Base-by-base conservation (phyloP, 2,888 invertebrate genomes). In the Caenorhabditis parvicauda region DNA sequence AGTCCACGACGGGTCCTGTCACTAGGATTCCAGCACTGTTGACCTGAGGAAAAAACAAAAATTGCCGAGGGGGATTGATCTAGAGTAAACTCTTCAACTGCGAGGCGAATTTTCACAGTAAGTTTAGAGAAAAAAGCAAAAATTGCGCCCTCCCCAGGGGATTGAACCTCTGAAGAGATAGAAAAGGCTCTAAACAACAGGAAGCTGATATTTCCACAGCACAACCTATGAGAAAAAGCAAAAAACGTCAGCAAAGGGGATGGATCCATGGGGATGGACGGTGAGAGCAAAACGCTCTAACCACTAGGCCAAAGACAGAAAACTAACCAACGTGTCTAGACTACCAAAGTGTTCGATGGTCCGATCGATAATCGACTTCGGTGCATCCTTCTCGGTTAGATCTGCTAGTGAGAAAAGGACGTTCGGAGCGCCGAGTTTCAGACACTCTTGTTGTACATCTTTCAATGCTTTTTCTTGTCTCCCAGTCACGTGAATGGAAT, bases 371-470 rank as follows among this genome's bases (percentile, higher is more conserved):
- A 79, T 59, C 12, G 60, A 58, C 44, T 70, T 54, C 2, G 72
- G 65, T 0, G 70, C 64, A 4, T 49, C 58, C n/a, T 70, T 68
- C 6, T 71, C 61, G 4, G 68, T 59, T 19, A 85, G 53, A 66
- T 85, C 84, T 7, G 81, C 84, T 17, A 81, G 67, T 12, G 82
- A 65, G 25, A 81, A 58, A 1, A 82, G 67, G 12, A 83, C 79
- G 80, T 81, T 54, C 25, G 66, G 43, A 50, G 27, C 14, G 22
- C 24, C 27, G 29, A n/a, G 1, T 21, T 53, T 51, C 12, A 65
- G 14, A 42, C 76, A 76, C 19, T 70, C 71, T 22, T 67, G 51
- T 44, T 48, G 54, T 4, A 74, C 64, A 50, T 57, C 57, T 17
- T 59, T 46, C 27, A 79, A 53, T 6, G 71, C 72, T 14, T 61